A percentile compares a stretch with the other conserved stretches of the same genome.
Evolutionary conservation across 1,140 invertebrate genomes (phyloP).

Genomic region (Cepaea nemoralis): DNA sequence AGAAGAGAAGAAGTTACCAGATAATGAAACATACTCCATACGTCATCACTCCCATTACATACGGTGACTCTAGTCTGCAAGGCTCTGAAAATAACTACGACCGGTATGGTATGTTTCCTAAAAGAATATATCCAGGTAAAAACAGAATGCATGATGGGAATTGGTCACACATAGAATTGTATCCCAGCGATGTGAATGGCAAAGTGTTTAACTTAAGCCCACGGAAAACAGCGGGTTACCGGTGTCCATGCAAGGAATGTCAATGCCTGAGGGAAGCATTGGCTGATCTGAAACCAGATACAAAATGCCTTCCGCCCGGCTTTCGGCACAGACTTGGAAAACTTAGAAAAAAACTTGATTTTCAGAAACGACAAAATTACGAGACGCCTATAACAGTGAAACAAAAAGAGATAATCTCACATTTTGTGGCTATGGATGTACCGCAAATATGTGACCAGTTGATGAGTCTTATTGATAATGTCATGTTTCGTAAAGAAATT

Average conservation of each 20-base stretch:
- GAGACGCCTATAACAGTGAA: background rate
- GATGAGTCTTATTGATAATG: background rate
- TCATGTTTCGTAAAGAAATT: constrained; percentile 19
- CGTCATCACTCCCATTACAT: no score
- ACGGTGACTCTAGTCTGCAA: no score
- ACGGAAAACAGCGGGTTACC: background rate
- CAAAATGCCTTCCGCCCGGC: background rate
- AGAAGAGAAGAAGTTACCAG: background rate
- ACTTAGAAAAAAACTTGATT: background rate
- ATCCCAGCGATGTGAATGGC: no score
- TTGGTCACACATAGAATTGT: no score
- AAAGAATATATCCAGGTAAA: no score
- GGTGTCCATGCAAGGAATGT: background rate
- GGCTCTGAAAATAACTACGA: no score
- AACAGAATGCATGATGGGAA: no score
- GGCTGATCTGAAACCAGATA: background rate
- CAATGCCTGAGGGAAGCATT: background rate
- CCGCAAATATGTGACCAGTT: background rate
- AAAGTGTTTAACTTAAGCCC: no score
- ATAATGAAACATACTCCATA: background rate
- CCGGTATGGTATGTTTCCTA: no score
- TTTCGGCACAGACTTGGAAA: background rate
- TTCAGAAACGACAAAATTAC: background rate
- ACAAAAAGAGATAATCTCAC: background rate
- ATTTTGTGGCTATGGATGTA: background rate